Evolutionary conservation across 1,140 invertebrate species (phyloP).

Genomic region (Mycetomoellerius zeteki): DNA sequence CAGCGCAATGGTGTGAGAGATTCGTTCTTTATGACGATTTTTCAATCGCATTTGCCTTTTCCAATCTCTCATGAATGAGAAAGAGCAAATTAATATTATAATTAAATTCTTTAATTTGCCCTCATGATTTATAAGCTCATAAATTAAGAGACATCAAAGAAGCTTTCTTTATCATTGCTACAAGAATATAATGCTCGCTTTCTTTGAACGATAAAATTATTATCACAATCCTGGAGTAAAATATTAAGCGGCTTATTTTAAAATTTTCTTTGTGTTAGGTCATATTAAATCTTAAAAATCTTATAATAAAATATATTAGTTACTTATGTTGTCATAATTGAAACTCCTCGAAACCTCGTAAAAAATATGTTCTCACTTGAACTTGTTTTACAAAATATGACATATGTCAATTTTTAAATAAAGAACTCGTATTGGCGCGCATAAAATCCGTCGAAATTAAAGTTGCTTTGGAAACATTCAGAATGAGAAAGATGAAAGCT

Average conservation of each 20-base stretch:
- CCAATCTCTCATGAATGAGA: not conserved
- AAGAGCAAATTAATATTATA: slow-evolving; percentile 27
- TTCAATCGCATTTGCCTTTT: not conserved
- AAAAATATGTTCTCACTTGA: not conserved
- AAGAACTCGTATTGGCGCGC: not conserved
- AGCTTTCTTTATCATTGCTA: not conserved
- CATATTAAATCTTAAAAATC: not conserved
- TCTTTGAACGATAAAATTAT: slow-evolving; percentile 19
- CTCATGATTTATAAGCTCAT: slow-evolving; percentile 8
- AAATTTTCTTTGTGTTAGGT: not conserved
- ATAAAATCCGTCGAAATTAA: not conserved
- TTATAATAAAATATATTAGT: slow-evolving; percentile 3
- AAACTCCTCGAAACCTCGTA: not conserved
- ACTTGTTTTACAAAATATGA: not conserved
- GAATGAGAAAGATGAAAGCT: slow-evolving; percentile 2
- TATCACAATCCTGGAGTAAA: not conserved
- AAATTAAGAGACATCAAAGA: not conserved
- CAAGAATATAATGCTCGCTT: not conserved
- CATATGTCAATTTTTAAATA: not conserved
- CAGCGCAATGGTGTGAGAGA: not conserved
- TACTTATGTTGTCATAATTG: not conserved
- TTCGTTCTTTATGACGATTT: slow-evolving; percentile 5
- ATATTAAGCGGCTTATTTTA: not conserved
- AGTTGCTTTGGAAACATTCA: not conserved
- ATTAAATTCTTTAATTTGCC: slow-evolving; percentile 6